Evolutionary conservation across 2,113 vertebrate species (phyloP), one percentile per base, ranked within the genome.

Genomic region (Romanogobio albipinnatus): DNA sequence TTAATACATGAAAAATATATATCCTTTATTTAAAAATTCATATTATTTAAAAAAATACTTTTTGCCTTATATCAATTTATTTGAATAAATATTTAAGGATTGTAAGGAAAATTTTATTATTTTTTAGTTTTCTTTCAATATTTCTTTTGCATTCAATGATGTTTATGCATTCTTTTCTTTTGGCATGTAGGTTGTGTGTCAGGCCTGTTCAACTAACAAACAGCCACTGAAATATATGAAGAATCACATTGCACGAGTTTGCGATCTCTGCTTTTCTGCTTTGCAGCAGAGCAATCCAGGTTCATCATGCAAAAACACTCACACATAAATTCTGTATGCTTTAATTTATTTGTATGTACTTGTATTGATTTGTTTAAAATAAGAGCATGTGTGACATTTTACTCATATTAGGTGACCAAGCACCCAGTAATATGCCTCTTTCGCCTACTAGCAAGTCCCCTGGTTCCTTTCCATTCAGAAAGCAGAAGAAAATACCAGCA

Each of bases 161-260:
- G 78, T 62, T 84, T 76, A 15, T 74, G 61, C 53, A 13, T 78
- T 39, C 33, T 43, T 24, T 14, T 59, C 51, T 36, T 17, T 76
- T 36, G 74, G 26, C 29, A 3, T 59, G 84, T 87, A 99, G 98
- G 97, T 99, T 90, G 96, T 99, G 49, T 99, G 98, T 88, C 98
- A 99, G 91, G 95, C 96, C 11, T 99, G 98, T 92, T 99, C 98
- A 22, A 93, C 96, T 84, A 97, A 98, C 91, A 98, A 98, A 86
- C 94, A 95, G 90, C 96, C 96, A 61, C 95, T 99, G 91, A 97
- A 98, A 93, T 99, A 99, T 88, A 92, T 98, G 95, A 99, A 99
- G 95, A 98, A 99, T 90, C 96, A 96, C 59, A 96, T 95, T 13
- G 97, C 96, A 29, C 96, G 98, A 86, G 98, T 99, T 86, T 99